Conservation (phyloP, 2,888 invertebrate species). For the Nemotelus nigrinus region DNA sequence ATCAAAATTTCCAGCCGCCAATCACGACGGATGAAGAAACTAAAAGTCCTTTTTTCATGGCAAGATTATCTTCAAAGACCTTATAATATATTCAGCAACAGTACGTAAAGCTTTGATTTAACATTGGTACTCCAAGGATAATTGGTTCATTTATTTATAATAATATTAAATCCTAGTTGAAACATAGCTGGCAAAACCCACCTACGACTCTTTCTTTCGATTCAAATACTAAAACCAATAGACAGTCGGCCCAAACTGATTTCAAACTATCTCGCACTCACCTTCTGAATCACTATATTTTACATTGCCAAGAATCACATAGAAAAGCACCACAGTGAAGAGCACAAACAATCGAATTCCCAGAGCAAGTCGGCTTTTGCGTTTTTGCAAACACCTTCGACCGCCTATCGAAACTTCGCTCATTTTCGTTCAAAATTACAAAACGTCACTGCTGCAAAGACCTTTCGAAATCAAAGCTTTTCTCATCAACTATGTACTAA, state of each 20-base stretch:
- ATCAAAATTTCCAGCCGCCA: too few relatives aligned
- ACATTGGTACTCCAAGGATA: too few relatives aligned
- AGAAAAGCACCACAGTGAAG: constrained; percentile 40
- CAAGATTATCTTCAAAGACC: too few relatives aligned
- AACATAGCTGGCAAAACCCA: too few relatives aligned
- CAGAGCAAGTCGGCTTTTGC: constrained; percentile 44
- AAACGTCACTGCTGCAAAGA: constrained; percentile 49
- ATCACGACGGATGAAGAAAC: too few relatives aligned
- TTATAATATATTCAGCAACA: too few relatives aligned
- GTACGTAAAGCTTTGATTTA: too few relatives aligned
- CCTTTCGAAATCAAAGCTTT: too few relatives aligned
- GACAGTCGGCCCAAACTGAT: neutral
- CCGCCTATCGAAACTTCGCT: constrained; percentile 35
- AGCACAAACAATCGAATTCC: constrained; percentile 45
- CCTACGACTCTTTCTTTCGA: too few relatives aligned
- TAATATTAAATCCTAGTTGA: too few relatives aligned
- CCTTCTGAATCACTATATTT: neutral
- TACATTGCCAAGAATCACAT: neutral
- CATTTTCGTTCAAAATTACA: constrained; percentile 35
- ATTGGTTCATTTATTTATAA: too few relatives aligned
- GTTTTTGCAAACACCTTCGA: constrained; percentile 41
- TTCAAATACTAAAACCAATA: neutral
- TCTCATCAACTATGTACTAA: neutral
- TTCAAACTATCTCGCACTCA: neutral
- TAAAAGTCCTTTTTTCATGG: too few relatives aligned